Base-by-base conservation (phyloP, 2,888 invertebrate species). In the Plagodis dolabraria region DNA sequence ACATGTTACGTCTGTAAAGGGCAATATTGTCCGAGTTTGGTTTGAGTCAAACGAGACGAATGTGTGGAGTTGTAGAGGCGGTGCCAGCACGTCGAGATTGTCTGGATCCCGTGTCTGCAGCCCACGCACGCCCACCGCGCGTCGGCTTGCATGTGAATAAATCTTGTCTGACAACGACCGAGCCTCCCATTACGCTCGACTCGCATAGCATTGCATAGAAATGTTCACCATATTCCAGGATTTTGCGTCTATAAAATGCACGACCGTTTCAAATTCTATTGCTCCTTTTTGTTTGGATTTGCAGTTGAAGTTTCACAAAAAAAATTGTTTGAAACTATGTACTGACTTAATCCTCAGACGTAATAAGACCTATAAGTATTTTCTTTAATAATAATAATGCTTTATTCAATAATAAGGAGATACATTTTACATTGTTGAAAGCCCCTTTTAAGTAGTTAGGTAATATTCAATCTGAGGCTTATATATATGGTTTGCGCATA, bases 71-170 rank as follows among this genome's bases (percentile, higher is more conserved):
- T 34, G 50, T 48, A 53, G 78, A 83, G 83, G 80, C 81, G 77
- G 54, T 60, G 60, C 51, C 76, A 67, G 62, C 68, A 54, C 53
- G 66, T 65, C 64, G 62, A 73, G 73, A 76, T 77, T 77, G 76
- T 70, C 78, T 75, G 74, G 76, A 76, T 67, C 71, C 72, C 72
- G 55, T 43, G 40, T 77, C 83, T 79, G 74, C 82, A 67, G 65
- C 85, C 86, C 81, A 85, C 87, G 85, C 82, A 85, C 85, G 83
- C 88, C 75, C 74, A 73, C 74, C 8, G 72, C 79, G 75, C 80
- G 78, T 81, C 75, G 47, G 74, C 71, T 74, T 77, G 69, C 75
- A 75, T 80, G 83, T 81, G 83, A 79, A 86, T 87, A 88, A 87
- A 87, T 89, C 85, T 83, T 74, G 83, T 83, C 83, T 81, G 86